Base-by-base conservation (phyloP, 2,888 invertebrate species). In the Cyclophora punctaria region DNA sequence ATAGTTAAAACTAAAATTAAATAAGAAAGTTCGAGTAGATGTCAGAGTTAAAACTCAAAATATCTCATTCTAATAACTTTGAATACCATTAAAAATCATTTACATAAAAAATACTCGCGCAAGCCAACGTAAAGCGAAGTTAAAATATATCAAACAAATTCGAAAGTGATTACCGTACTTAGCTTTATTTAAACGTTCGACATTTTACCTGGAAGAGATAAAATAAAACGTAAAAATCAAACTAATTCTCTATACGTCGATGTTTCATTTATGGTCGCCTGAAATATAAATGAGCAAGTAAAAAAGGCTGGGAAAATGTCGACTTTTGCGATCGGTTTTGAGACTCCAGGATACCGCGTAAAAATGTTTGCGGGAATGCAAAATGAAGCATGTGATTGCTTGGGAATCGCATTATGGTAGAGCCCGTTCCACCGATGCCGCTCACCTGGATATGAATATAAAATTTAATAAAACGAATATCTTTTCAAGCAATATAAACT, bases 321-420 rank as follows among this genome's bases (percentile, higher is more conserved):
- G 56, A 55, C 53, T 53, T 50, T 51, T 49, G 58, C 58, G 59
- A 59, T 50, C 57, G 61, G 55, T 60, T 62, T 55, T 57, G 61
- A 60, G 64, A 64, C 59, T 62, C 58, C 58, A 72, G 70, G 69
- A 70, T 63, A 55, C 54, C 51, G 62, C 68, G 69, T 71, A 75
- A 79, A 80, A 80, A 76, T 78, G 77, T 82, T 80, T 77, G 76
- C 73, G 74, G 73, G 75, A 77, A 82, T 81, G 81, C 79, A 82
- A 84, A 84, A 84, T 83, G 83, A 83, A 83, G 77, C 83, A 83
- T 82, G 78, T 83, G 83, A 84, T 85, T 83, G 83, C 80, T 75
- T 56, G 65, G 72, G 77, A 79, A 85, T 83, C 78, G 74, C 71
- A 78, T 84, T 83, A 84, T 66, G 62, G 69, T 64, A 61, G 64